A percentile compares a stretch with the other conserved stretches of the same genome.
Conservation (phyloP, 92 coral and sea anemone genomes). For the Bergia sp. region DNA sequence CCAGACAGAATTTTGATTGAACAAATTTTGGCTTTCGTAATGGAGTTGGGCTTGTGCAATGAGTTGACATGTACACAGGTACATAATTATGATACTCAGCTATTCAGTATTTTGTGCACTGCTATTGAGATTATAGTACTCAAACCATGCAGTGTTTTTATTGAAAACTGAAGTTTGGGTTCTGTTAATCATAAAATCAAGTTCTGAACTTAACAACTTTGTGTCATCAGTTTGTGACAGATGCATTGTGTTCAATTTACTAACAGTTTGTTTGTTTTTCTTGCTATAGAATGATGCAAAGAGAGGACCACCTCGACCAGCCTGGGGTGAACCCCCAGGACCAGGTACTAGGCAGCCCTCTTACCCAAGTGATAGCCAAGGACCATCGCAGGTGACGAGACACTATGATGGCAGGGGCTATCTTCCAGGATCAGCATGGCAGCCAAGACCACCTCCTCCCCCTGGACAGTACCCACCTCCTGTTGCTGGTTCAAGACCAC, state of each 20-base stretch:
- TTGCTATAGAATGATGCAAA: slow-evolving; percentile 54
- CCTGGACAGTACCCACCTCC: slow-evolving; percentile 71
- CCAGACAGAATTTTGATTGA: too few relatives aligned
- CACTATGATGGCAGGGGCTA: slow-evolving; percentile 64
- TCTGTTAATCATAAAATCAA: too few relatives aligned
- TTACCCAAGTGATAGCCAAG: slow-evolving; percentile 56
- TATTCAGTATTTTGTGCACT: too few relatives aligned
- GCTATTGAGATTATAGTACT: too few relatives aligned
- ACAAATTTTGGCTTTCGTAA: too few relatives aligned
- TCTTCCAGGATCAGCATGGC: slow-evolving; percentile 65
- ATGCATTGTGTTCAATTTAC: neutral
- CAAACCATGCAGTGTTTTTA: too few relatives aligned
- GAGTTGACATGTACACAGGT: too few relatives aligned
- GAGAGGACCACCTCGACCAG: slow-evolving; percentile 61
- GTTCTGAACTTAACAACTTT: neutral
- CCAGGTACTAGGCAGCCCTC: slow-evolving; percentile 51
- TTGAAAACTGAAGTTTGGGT: too few relatives aligned
- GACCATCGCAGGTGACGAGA: slow-evolving; percentile 52
- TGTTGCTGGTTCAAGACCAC: slow-evolving; percentile 53
- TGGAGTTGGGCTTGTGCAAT: too few relatives aligned
- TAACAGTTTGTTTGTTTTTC: neutral
- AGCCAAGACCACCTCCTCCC: slow-evolving; percentile 58
- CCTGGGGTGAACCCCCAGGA: slow-evolving; percentile 80
- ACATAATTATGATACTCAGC: too few relatives aligned
- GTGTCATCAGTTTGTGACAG: neutral